Conservation (phyloP, 2,113 vertebrate species). For the Neotragus pygmaeus region DNA sequence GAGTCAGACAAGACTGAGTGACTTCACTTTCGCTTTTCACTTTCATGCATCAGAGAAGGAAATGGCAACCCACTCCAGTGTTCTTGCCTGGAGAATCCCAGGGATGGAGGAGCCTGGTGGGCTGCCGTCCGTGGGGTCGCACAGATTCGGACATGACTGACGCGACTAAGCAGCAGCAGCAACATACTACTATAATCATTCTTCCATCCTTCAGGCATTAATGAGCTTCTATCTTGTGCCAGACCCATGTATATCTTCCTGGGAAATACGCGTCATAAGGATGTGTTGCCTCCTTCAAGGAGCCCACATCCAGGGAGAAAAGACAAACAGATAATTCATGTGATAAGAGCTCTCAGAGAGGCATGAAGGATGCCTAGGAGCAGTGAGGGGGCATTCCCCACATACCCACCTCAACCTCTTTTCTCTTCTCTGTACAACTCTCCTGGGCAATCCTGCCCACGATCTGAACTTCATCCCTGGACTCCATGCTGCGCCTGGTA, state of each 20-base stretch:
- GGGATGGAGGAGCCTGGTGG: neutral
- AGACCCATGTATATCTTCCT: neutral
- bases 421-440: neutral
- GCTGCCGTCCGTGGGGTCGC: neutral
- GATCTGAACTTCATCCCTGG: neutral
- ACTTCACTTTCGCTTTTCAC: neutral
- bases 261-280: neutral
- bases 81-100: neutral
- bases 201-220: neutral
- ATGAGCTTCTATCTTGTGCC: neutral
- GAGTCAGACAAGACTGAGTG: accelerated
- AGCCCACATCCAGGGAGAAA: neutral
- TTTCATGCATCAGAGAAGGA: neutral
- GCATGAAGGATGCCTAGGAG: neutral
- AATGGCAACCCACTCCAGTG: neutral
- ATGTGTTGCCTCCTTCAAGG: neutral
- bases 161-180: neutral
- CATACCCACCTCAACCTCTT: neutral
- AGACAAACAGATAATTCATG: neutral
- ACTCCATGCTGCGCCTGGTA: neutral
- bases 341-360: neutral
- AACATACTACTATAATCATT: neutral
- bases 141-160: neutral
- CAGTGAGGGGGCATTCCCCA: neutral
- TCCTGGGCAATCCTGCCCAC: neutral